Evolutionary conservation across 2,113 vertebrate genomes (phyloP).

Genomic region (Coracopsis vasa): DNA sequence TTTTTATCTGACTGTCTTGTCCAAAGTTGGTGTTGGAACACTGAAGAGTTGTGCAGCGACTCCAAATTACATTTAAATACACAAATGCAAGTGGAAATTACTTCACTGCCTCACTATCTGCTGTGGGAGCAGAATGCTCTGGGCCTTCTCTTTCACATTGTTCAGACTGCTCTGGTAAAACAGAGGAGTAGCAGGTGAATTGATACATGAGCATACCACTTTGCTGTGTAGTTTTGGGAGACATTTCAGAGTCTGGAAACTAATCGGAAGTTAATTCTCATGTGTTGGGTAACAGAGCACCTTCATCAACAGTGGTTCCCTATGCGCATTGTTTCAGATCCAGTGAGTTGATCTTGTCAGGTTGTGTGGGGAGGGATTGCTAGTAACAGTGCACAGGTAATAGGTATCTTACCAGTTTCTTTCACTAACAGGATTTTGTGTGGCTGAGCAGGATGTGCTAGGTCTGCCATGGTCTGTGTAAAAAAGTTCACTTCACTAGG

Average conservation of each 20-base stretch:
- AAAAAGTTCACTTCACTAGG: background rate
- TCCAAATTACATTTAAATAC: background rate
- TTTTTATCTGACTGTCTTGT: background rate
- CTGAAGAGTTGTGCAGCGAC: background rate
- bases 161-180: background rate
- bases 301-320: background rate
- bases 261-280: background rate
- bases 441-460: background rate
- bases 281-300: background rate
- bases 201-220: background rate
- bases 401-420: background rate
- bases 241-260: background rate
- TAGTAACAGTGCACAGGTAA: background rate
- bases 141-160: background rate
- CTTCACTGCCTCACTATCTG: background rate
- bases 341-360: background rate
- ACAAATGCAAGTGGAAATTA: background rate
- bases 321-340: background rate
- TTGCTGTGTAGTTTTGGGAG: background rate
- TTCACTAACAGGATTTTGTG: background rate
- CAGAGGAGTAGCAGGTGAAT: background rate
- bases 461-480: background rate
- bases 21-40: background rate
- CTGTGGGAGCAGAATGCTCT: background rate
- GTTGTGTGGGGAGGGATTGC: background rate